phyloP scores from a whole-genome alignment of 2,113 vertebrate species.

The Chaetodon trifascialis region DNA sequence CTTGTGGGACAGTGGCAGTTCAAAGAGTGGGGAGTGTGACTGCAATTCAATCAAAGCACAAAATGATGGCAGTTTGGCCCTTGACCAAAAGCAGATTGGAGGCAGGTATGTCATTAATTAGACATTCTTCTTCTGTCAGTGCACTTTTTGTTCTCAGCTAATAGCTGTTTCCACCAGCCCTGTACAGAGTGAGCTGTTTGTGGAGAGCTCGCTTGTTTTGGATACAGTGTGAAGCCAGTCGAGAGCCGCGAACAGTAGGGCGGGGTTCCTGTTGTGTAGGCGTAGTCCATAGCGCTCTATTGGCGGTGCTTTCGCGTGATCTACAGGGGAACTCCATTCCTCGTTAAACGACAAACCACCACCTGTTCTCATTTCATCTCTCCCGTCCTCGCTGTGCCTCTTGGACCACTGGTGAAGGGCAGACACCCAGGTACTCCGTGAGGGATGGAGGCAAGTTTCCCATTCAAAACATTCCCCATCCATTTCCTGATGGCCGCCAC shows the following conservation, averaged over 20 bases:
- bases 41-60: conserved; percentile 70
- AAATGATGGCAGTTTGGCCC: conserved; percentile 63
- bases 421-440: conserved; percentile 76
- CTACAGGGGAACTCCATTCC: conserved; percentile 68
- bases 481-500: conserved; percentile 83
- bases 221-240: background rate
- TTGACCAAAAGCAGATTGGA: conserved; percentile 69
- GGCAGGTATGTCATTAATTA: conserved; percentile 66
- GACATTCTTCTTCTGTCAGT: conserved; percentile 16
- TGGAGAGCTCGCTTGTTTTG: conserved; percentile 19
- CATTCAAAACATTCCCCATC: conserved; percentile 79
- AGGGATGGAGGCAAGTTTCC: conserved; percentile 78
- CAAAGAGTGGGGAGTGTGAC: conserved; percentile 58
- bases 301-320: conserved; percentile 49
- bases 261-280: conserved; percentile 33
- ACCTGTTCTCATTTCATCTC: conserved; percentile 81
- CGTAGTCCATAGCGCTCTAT: conserved; percentile 3
- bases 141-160: conserved; percentile 33
- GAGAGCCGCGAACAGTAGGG: conserved; percentile 30
- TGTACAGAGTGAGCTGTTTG: background rate
- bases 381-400: conserved; percentile 70
- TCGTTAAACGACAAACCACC: conserved; percentile 74
- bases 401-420: conserved; percentile 78
- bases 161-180: background rate
- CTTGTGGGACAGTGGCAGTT: conserved; percentile 65